Base-by-base conservation (phyloP, 2,888 invertebrate species). In the Piscicola geometra region DNA sequence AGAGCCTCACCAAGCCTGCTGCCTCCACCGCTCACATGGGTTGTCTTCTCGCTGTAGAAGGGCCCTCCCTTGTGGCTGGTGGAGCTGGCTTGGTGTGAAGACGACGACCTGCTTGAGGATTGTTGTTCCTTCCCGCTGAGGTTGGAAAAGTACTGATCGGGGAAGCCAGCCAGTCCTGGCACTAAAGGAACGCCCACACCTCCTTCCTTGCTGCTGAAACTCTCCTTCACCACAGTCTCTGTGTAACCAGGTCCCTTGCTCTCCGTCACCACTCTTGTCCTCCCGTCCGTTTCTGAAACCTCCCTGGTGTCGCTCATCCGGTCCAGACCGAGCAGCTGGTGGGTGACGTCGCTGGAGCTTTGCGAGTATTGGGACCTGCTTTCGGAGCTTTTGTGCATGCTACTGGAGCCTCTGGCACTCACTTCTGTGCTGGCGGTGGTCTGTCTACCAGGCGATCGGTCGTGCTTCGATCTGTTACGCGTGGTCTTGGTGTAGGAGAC, bases 41-140 rank as follows among this genome's bases (percentile, higher is more conserved):
- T 50, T 25, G 75, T 75, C 21, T 68, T 68, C 33, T 75, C 75
- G 30, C 47, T 75, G 67, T 75, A 66, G n/a, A 67, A 66, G 21
- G 68, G 33, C 0, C 32, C 33, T 36, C 28, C 41, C 50, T 28
- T 28, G 28, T 12, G 2, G 28, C 30, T n/a, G 68, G 9, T 30
- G 21, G 47, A 30, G n/a, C 50, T 32, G 30, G 52, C 25, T 30
- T 52, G 25, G 1, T 21, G 32, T 21, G 71, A 30, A 18, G 71
- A 30, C 30, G 28, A 36, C 5, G 56, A 52, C 33, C 21, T 35
- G 64, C 64, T 73, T 18, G 25, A n/a, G 28, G 35, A 35, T 15
- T 35, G 30, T 25, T 32, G 32, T 25, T 35, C 36, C 15, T 32
- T 15, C 2, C 64, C 33, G 30, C 25, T 25, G 33, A 2, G 12